Percentiles rank a stretch among this genome's conserved stretches.
phyloP scores from a whole-genome alignment of 2,113 vertebrate species.

The Notothenia rossii region DNA sequence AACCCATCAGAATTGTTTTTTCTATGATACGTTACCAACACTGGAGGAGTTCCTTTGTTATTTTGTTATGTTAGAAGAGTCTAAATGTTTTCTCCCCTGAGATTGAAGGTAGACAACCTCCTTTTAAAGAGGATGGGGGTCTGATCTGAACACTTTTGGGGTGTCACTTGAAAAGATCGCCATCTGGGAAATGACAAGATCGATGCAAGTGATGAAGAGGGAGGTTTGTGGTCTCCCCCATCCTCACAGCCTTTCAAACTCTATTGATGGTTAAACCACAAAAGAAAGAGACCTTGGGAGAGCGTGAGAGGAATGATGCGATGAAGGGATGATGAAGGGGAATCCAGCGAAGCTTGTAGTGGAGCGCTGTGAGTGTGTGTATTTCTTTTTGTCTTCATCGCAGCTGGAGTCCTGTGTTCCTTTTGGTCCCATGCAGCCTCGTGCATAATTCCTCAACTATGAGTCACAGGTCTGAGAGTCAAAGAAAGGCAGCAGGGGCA shows the following conservation, averaged over 20 bases:
- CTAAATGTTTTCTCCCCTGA: constrained; percentile 6
- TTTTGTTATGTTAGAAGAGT: constrained; percentile 40
- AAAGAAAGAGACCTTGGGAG: constrained; percentile 54
- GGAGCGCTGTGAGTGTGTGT: constrained; percentile 28
- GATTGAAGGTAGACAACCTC: constrained; percentile 6
- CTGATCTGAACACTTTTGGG: constrained; percentile 16
- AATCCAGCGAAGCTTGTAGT: background rate
- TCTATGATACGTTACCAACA: constrained; percentile 2
- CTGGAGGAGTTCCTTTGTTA: constrained; percentile 11
- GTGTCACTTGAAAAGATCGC: constrained; percentile 28
- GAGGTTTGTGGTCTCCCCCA: constrained; percentile 7
- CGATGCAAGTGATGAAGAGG: constrained; percentile 18
- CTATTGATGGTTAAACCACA: constrained; percentile 62
- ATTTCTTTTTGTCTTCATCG: constrained; percentile 50
- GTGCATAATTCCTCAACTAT: constrained; percentile 68
- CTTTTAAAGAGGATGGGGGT: constrained; percentile 30
- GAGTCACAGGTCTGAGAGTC: constrained; percentile 72
- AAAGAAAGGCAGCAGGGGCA: constrained; percentile 38
- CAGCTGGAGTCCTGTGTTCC: constrained; percentile 61
- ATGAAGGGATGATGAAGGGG: constrained; percentile 46
- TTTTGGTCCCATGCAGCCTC: constrained; percentile 59
- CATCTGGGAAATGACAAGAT: constrained; percentile 45
- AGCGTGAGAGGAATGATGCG: constrained; percentile 45
- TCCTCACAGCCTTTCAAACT: constrained; percentile 10
- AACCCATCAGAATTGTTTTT: constrained; percentile 21